These are phyloP conservation scores for Apamea sordens DNA, from an alignment of 2,888 invertebrate genomes.

Conservation along the genomic window DNA sequence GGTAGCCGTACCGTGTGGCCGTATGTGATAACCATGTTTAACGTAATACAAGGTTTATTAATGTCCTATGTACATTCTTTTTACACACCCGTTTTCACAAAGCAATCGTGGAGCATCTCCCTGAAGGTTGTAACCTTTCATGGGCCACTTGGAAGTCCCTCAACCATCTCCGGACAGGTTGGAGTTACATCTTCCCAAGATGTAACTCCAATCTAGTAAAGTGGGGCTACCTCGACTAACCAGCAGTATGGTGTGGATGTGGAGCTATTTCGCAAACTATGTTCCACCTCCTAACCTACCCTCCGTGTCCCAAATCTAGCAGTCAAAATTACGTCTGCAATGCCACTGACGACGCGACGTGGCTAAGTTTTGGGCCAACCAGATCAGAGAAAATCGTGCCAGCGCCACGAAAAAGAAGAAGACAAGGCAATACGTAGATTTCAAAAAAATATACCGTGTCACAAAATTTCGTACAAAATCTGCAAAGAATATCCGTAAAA, in stretches of 20 bases:
- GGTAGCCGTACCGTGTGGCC: no score
- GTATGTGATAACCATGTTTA: not conserved
- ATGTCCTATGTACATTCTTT: no score
- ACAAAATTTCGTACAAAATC: constrained; percentile 55
- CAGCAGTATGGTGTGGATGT: no score
- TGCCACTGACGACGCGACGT: not conserved
- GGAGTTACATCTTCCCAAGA: no score
- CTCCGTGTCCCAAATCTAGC: no score
- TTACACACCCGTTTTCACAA: not conserved
- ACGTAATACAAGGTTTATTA: not conserved
- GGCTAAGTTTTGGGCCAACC: not conserved
- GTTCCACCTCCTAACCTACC: no score
- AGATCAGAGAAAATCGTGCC: not conserved
- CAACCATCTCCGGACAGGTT: no score
- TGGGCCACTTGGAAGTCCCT: no score
- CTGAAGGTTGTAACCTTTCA: no score
- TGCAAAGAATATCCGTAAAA: constrained; percentile 72
- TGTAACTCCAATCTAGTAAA: no score
- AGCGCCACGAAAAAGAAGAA: not conserved
- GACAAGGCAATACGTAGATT: constrained; percentile 15
- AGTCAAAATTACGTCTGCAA: not conserved
- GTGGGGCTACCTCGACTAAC: no score
- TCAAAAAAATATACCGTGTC: constrained; percentile 23
- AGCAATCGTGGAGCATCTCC: not conserved
- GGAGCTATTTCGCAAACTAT: not conserved